phyloP scores from a whole-genome alignment of 2,113 vertebrate genomes.

The Atractosteus spatula region DNA sequence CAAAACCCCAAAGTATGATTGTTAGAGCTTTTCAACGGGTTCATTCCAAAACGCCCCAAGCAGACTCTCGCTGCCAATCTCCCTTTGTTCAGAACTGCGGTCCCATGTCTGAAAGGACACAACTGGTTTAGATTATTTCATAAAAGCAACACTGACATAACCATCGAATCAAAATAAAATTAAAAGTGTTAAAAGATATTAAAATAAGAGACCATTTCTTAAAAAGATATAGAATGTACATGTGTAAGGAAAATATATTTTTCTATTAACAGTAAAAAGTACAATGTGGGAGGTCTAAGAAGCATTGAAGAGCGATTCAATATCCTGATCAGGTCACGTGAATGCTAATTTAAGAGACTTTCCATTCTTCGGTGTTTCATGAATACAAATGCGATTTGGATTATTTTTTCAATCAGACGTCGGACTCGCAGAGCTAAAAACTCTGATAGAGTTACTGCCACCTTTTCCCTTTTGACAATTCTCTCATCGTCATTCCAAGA shows the following conservation, averaged over 20 bases:
- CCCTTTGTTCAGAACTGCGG: slow-evolving; percentile 31
- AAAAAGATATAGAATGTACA: slow-evolving; percentile 41
- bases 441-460: too few relatives aligned
- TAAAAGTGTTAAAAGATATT: slow-evolving; percentile 50
- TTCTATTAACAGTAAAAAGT: slow-evolving; percentile 57
- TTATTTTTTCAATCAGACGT: too few relatives aligned
- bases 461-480: too few relatives aligned
- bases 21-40: too few relatives aligned
- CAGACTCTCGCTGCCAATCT: slow-evolving; percentile 32
- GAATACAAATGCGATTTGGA: too few relatives aligned
- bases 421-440: too few relatives aligned
- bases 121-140: slow-evolving; percentile 24
- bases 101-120: slow-evolving; percentile 40
- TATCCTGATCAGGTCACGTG: too few relatives aligned
- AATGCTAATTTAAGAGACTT: too few relatives aligned
- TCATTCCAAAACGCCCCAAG: too few relatives aligned
- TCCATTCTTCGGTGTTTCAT: too few relatives aligned
- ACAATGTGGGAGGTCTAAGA: slow-evolving; percentile 34
- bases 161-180: slow-evolving; percentile 49
- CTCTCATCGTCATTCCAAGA: too few relatives aligned
- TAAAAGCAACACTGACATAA: slow-evolving; percentile 25
- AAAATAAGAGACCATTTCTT: slow-evolving; percentile 32
- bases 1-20: slow-evolving; percentile 22
- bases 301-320: too few relatives aligned
- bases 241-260: slow-evolving; percentile 63